Evolutionary conservation across 2,888 invertebrate genomes (phyloP), one percentile per base, ranked within the genome.

Genomic region (Stenodema calcarata): DNA sequence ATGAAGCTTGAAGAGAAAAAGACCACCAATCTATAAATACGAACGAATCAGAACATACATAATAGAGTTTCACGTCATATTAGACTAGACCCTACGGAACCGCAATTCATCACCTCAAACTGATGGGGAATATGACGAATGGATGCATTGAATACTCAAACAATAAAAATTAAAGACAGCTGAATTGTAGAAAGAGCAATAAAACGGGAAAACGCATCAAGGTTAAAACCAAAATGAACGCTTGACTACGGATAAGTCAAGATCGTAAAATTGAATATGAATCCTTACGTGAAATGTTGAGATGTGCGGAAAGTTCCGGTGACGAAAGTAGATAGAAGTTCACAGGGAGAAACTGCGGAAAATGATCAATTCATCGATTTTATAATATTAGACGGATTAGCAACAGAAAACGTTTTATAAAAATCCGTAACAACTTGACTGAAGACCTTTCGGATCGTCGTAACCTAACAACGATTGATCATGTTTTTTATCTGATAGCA

Each of bases 151-250:
- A 35, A 35, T 35, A 35, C 35, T 35, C 35, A 4, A 35, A 35
- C 7, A 2, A n/a, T n/a, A n/a, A n/a, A 7, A 35, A 35, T 35
- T 35, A 35, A 35, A 7, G 35, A 35, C 35, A 35, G 35, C 2
- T 35, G 35, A 35, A 35, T 4, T 35, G 47, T 3, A 7, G 1
- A 12, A 47, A 14, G 12, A 12, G 2, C 47, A 2, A 16, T 47
- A 47, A 47, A 47, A 47, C 16, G 16, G 1, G 7, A 47, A 47
- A 47, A 47, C 9, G 62, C 62, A 62, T 62, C 62, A 62, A 62
- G 62, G 62, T 62, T 62, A 62, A 62, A 62, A 62, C 62, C 62
- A 62, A 62, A 62, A 62, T 62, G 62, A 62, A 62, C 62, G 62
- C 62, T 18, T 62, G 62, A 23, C 12, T 23, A 62, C 23, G 27